Evolutionary conservation across 2,888 invertebrate species (phyloP), one percentile per base, ranked within the genome.

Genomic region (Thera britannica): DNA sequence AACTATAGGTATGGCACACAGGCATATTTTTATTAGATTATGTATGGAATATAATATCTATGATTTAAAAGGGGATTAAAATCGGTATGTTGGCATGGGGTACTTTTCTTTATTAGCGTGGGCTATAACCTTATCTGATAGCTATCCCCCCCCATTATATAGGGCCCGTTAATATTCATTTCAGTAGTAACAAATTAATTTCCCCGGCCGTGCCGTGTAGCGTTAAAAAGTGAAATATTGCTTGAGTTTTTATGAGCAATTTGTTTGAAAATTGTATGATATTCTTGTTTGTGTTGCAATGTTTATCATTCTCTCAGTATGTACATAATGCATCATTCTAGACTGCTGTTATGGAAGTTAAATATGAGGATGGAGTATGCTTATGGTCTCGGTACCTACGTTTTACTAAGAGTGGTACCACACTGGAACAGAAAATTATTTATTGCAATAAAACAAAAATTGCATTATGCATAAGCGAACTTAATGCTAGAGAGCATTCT

Each of bases 261-360:
- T 71, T 72, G 65, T 62, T 65, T 71, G 52, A 71, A 74, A 70
- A 72, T 68, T 70, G 66, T 71, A 74, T 68, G 70, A 60, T 58
- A 61, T 62, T 63, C 55, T 48, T 41, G 57, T 38, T 23, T 41
- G 41, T 62, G 65, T 67, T 59, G 57, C 59, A 61, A 52, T 68
- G 63, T 68, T 54, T 65, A 71, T 72, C 59, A 67, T 67, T 54
- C 60, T 65, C 41, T 66, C 71, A 70, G 66, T 68, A 58, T 74
- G 55, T 68, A 69, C 67, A 57, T 72, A 65, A 65, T 71, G 68
- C 72, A 74, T 70, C 64, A 67, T 59, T 44, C 62, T 61, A 49
- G 49, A 49, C 48, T 49, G 12, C 23, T 23, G 2, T 3, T 34
- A 34, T 8, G 34, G 34, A 52, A 52, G 9, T 51, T 23, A 34